These are phyloP conservation scores for Atrina japonica DNA, from an alignment of 2,888 invertebrate genomes.

Conservation along the genomic window DNA sequence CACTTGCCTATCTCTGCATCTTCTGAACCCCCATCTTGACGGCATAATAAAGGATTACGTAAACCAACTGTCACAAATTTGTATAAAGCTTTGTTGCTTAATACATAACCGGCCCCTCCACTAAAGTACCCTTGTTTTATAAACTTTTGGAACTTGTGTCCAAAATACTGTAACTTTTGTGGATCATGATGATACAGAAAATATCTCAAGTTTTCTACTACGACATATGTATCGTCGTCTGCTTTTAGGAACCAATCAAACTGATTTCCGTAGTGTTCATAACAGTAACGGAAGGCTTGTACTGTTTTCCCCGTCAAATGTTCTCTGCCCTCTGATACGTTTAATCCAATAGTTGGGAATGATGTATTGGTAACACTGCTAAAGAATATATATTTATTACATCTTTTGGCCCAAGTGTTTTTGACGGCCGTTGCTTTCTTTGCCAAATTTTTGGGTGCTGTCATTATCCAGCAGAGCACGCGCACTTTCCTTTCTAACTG, in stretches of 20 bases:
- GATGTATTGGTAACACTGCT: slow-evolving; percentile 84
- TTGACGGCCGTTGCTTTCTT: slow-evolving; percentile 92
- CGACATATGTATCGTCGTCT: slow-evolving; percentile 98
- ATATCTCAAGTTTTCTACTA: slow-evolving; percentile 92
- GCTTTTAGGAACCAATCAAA: slow-evolving; percentile 99
- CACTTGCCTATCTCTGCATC: slow-evolving; percentile 76
- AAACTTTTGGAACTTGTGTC: slow-evolving; percentile 71
- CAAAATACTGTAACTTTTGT: slow-evolving; percentile 89
- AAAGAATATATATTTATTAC: slow-evolving; percentile 78
- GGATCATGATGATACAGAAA: slow-evolving; percentile 85
- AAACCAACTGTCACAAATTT: slow-evolving; percentile 85
- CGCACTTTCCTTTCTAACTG: slow-evolving; percentile 88
- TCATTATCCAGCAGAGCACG: slow-evolving; percentile 98
- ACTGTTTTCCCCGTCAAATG: slow-evolving; percentile 98
- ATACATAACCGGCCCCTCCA: slow-evolving; percentile 89
- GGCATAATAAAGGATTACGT: slow-evolving; percentile 43
- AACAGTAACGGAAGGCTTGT: slow-evolving; percentile 93
- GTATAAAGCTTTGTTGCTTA: slow-evolving; percentile 89
- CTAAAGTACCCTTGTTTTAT: slow-evolving; percentile 80
- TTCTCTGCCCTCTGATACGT: slow-evolving; percentile 92
- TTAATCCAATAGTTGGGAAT: slow-evolving; percentile 87
- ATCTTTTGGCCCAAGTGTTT: slow-evolving; percentile 70
- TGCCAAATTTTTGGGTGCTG: slow-evolving; percentile 92
- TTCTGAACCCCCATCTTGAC: slow-evolving; percentile 70
- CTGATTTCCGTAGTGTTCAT: slow-evolving; percentile 89